phyloP scores from a whole-genome alignment of 53 echinoderm and acorn worm species.

The Arbacia lixula region DNA sequence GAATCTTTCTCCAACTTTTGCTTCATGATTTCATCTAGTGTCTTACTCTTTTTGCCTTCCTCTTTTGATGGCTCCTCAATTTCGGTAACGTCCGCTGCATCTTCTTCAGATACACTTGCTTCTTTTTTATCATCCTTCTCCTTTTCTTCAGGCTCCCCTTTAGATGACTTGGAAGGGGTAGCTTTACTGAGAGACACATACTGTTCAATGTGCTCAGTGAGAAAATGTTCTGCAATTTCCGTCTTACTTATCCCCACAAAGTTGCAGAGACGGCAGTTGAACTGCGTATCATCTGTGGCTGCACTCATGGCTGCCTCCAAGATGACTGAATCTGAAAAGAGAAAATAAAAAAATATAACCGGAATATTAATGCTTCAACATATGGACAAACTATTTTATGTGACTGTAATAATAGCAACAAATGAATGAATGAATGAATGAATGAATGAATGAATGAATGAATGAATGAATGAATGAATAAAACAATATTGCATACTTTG shows the following conservation, averaged over 20 bases:
- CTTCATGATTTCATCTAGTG: slow-evolving; percentile 33
- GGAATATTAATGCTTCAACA: no score
- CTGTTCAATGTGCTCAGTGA: slow-evolving; percentile 78
- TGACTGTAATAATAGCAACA: no score
- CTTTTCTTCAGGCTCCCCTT: not conserved
- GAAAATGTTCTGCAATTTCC: slow-evolving; percentile 88
- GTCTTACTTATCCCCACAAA: slow-evolving; percentile 73
- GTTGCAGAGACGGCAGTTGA: slow-evolving; percentile 86
- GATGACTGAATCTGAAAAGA: no score
- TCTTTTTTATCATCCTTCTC: slow-evolving; percentile 37
- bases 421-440: no score
- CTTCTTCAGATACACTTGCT: slow-evolving; percentile 36
- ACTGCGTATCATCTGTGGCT: slow-evolving; percentile 62
- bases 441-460: no score
- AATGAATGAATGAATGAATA: no score
- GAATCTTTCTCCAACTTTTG: slow-evolving; percentile 32
- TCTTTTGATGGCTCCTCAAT: slow-evolving; percentile 2
- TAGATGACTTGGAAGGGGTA: slow-evolving; percentile 10
- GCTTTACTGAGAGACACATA: slow-evolving; percentile 58
- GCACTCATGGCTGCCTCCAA: slow-evolving; percentile 24
- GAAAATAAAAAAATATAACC: no score
- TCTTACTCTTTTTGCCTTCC: slow-evolving; percentile 24
- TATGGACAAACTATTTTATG: no score
- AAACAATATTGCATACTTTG: no score
- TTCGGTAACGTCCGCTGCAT: not conserved